A percentile compares a stretch with the other conserved stretches of the same genome.
Conservation (phyloP, 1,140 invertebrate genomes). For the Diabrotica undecimpunctata region DNA sequence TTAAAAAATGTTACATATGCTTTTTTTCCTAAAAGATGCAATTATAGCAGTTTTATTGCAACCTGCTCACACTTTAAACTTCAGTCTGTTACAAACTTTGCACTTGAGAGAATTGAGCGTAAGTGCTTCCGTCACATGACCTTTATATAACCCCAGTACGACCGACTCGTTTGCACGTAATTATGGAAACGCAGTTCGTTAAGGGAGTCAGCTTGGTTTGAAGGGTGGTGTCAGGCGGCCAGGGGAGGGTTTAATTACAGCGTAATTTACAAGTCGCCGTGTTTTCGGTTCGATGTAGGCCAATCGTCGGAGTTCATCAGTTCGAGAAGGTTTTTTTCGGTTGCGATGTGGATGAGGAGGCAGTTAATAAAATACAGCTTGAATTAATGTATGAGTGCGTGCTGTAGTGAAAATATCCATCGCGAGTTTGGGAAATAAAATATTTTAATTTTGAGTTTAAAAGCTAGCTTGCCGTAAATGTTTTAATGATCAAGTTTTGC, state of each 20-base stretch:
- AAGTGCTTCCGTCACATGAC: constrained; percentile 22
- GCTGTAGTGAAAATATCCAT: too few relatives aligned
- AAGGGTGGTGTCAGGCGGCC: constrained; percentile 20
- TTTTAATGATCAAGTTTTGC: too few relatives aligned
- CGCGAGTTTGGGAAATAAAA: too few relatives aligned
- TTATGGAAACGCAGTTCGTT: constrained; percentile 41
- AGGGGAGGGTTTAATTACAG: constrained; percentile 34
- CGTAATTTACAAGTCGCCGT: constrained; percentile 36
- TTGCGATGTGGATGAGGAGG: too few relatives aligned
- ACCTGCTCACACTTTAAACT: not conserved
- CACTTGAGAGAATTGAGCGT: constrained; percentile 18
- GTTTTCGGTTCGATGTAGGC: constrained; percentile 30
- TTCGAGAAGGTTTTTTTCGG: too few relatives aligned
- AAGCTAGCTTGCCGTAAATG: too few relatives aligned
- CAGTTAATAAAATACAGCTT: too few relatives aligned
- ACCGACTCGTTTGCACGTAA: constrained; percentile 42
- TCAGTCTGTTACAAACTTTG: constrained; percentile 23
- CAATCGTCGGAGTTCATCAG: not conserved
- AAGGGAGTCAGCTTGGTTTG: constrained; percentile 15
- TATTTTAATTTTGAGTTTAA: too few relatives aligned
- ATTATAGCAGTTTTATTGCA: too few relatives aligned
- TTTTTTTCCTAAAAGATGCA: too few relatives aligned
- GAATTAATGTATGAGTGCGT: too few relatives aligned
- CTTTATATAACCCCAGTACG: constrained; percentile 18
- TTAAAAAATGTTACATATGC: too few relatives aligned